Conservation (phyloP, 2,797 vertebrate genomes). For the Limosa lapponica region DNA sequence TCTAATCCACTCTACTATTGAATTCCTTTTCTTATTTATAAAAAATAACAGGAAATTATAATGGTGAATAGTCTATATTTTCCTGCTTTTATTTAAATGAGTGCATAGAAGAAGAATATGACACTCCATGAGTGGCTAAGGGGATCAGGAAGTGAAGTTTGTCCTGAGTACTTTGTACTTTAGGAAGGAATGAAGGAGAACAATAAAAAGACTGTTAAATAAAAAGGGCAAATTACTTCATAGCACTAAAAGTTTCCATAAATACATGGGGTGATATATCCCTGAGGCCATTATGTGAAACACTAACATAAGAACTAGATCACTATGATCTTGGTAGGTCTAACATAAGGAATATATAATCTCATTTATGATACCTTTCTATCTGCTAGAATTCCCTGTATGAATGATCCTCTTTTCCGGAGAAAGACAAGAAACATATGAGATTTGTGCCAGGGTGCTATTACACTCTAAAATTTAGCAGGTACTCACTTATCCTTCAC, state of each 20-base stretch:
- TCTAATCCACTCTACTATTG: background rate
- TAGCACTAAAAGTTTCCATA: background rate
- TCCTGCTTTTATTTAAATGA: background rate
- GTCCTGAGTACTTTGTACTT: background rate
- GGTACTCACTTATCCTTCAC: background rate
- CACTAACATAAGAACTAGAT: background rate
- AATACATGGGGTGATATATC: background rate
- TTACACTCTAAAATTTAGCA: background rate
- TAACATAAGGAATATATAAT: background rate
- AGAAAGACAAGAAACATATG: background rate
- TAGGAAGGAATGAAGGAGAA: background rate
- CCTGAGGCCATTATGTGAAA: background rate
- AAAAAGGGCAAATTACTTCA: background rate
- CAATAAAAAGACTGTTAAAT: background rate
- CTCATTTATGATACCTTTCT: background rate
- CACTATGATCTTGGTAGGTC: background rate
- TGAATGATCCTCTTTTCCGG: background rate
- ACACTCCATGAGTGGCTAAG: background rate
- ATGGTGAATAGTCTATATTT: background rate
- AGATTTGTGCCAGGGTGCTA: background rate
- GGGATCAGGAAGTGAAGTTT: background rate
- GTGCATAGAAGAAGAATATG: background rate
- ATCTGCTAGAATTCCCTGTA: background rate
- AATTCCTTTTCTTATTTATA: background rate
- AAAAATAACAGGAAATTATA: background rate